Conservation (phyloP, 2,797 vertebrate genomes). For the Otolemur crassicaudatus region DNA sequence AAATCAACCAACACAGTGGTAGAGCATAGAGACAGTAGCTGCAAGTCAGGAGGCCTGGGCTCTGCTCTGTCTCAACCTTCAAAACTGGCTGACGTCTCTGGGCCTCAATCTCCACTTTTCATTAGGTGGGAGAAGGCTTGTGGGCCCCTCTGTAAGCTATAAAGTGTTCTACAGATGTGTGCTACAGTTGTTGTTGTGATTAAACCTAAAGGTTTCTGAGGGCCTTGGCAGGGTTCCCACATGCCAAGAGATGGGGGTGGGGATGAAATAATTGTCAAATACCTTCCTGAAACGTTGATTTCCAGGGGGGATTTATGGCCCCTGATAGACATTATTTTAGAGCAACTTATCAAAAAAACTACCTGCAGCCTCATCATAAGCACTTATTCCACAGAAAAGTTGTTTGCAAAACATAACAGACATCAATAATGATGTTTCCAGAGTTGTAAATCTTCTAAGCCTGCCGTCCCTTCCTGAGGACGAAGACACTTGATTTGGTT, state of each 20-base stretch:
- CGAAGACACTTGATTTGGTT: constrained; percentile 54
- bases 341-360: neutral
- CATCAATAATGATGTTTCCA: constrained; percentile 24
- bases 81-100: neutral
- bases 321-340: constrained; percentile 43
- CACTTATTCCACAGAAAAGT: constrained; percentile 1
- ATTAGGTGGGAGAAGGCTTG: neutral
- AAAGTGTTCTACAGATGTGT: neutral
- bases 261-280: neutral
- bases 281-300: constrained; percentile 19
- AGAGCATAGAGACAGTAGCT: neutral
- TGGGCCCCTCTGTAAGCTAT: neutral
- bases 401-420: constrained; percentile 66
- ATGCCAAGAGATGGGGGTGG: rapidly evolving
- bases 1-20: neutral
- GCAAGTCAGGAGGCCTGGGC: rapidly evolving
- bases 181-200: too few relatives aligned
- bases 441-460: constrained; percentile 61
- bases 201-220: neutral
- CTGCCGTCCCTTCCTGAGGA: constrained; percentile 63
- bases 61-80: neutral
- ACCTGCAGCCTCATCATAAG: neutral
- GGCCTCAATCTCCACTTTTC: neutral
- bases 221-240: neutral
- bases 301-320: neutral